Percentiles rank a stretch among this genome's conserved stretches.
Conservation (phyloP, 1,140 invertebrate genomes). For the Atopsyche davidsoni region DNA sequence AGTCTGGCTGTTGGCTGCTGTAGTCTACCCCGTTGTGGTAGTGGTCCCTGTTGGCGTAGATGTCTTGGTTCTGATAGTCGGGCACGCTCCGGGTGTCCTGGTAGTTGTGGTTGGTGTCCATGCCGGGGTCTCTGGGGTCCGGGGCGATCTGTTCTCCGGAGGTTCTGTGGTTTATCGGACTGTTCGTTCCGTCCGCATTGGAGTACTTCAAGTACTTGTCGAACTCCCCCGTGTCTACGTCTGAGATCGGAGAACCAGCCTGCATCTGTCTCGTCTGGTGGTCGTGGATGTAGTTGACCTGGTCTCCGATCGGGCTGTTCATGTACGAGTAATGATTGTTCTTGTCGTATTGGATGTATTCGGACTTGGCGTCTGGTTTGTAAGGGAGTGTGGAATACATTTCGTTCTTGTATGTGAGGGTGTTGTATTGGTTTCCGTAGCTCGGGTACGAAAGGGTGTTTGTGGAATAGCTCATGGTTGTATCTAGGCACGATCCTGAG, state of each 20-base stretch:
- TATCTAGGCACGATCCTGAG: slow-evolving; percentile 20
- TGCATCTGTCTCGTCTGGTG: slow-evolving; percentile 38
- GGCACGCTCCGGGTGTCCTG: slow-evolving; percentile 34
- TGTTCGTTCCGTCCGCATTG: slow-evolving; percentile 24
- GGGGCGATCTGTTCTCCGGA: slow-evolving; percentile 14
- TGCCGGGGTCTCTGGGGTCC: slow-evolving; percentile 32
- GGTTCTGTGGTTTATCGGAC: slow-evolving; percentile 18
- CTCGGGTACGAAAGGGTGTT: slow-evolving; percentile 44
- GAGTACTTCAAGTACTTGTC: slow-evolving; percentile 63
- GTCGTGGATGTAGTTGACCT: slow-evolving; percentile 46
- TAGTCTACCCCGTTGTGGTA: slow-evolving; percentile 28
- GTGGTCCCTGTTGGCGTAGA: slow-evolving; percentile 33
- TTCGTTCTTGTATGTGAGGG: slow-evolving; percentile 45
- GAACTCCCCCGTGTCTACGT: slow-evolving; percentile 56
- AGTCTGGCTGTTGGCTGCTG: slow-evolving; percentile 12
- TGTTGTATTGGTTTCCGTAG: slow-evolving; percentile 43
- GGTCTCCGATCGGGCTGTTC: slow-evolving; percentile 30
- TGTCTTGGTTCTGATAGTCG: slow-evolving; percentile 32
- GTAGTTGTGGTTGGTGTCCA: slow-evolving; percentile 53
- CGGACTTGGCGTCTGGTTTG: slow-evolving; percentile 46
- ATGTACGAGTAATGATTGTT: slow-evolving; percentile 26
- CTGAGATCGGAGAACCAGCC: slow-evolving; percentile 45
- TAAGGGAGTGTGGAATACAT: slow-evolving; percentile 45
- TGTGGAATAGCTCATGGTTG: slow-evolving; percentile 25
- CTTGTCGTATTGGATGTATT: slow-evolving; percentile 37